phyloP scores from a whole-genome alignment of 2,888 invertebrate genomes.

The Ischnura elegans region DNA sequence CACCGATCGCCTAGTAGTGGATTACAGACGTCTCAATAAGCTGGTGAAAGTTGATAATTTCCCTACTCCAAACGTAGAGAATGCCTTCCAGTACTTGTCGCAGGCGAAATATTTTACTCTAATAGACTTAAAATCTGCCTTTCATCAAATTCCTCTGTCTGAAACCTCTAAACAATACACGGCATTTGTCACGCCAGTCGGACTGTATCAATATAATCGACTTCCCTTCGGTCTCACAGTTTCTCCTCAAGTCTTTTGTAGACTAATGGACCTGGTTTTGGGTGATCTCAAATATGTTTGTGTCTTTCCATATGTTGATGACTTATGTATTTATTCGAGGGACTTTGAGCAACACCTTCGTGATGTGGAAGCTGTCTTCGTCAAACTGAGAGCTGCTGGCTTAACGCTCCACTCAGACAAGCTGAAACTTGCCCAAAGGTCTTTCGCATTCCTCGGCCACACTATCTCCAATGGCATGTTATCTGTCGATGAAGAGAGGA shows the following conservation, averaged over 20 bases:
- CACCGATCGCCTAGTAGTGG: background rate
- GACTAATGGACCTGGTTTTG: constrained; percentile 50
- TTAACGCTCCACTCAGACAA: background rate
- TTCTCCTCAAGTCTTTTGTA: background rate
- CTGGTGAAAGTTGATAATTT: background rate
- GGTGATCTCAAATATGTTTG: constrained; percentile 41
- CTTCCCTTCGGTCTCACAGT: constrained; percentile 62
- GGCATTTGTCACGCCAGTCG: constrained; percentile 51
- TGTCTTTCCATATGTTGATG: background rate
- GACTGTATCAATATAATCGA: constrained; percentile 46
- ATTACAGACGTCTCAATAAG: background rate
- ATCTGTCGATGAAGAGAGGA: background rate
- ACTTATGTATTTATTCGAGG: background rate
- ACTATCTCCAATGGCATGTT: background rate
- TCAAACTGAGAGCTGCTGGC: background rate
- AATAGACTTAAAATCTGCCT: constrained; percentile 47
- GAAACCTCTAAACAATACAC: background rate
- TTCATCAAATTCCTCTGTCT: constrained; percentile 53
- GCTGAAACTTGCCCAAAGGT: background rate
- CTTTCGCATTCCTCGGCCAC: background rate
- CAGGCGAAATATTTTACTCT: constrained; percentile 48
- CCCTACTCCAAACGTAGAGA: background rate
- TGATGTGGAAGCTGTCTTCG: background rate
- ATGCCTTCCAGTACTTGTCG: background rate
- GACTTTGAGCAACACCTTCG: background rate